A percentile compares a stretch with the other conserved stretches of the same genome.
phyloP scores from a whole-genome alignment of 2,888 invertebrate genomes.

The Pediacus dermestoides region DNA sequence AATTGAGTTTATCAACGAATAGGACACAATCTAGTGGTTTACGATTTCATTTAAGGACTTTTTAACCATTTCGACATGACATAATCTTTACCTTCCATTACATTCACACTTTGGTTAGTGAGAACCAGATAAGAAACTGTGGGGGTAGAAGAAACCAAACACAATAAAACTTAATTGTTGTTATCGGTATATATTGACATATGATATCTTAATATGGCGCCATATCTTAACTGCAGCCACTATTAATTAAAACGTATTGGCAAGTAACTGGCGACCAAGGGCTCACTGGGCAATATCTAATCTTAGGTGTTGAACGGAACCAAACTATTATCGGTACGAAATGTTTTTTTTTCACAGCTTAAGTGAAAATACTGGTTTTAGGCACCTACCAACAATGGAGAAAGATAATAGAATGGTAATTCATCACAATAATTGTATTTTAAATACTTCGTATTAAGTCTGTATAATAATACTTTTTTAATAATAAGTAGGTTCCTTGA shows the following conservation, averaged over 20 bases:
- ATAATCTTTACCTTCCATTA: constrained; percentile 32
- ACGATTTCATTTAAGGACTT: constrained; percentile 25
- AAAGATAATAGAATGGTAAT: too few relatives aligned
- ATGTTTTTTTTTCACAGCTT: constrained; percentile 11
- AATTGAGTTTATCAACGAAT: too few relatives aligned
- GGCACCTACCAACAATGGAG: too few relatives aligned
- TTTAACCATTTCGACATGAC: constrained; percentile 30
- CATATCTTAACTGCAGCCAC: constrained; percentile 29
- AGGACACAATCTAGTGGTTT: constrained; percentile 19
- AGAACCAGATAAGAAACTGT: constrained; percentile 20
- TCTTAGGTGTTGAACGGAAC: constrained; percentile 8
- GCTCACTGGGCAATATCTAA: constrained; percentile 12
- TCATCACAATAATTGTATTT: neutral
- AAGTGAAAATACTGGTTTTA: constrained; percentile 7
- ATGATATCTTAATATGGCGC: constrained; percentile 35
- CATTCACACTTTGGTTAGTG: constrained; percentile 22
- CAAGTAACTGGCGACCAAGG: constrained; percentile 12
- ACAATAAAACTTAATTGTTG: constrained; percentile 8
- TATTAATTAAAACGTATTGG: constrained; percentile 29
- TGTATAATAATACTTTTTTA: too few relatives aligned
- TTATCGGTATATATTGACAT: constrained; percentile 27
- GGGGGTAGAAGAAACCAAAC: constrained; percentile 14
- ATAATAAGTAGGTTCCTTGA: too few relatives aligned
- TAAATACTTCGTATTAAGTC: constrained; percentile 1
- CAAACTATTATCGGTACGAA: constrained; percentile 12